phyloP scores from a whole-genome alignment of 2,797 vertebrate genomes.

The Rhynchotus rufescens region DNA sequence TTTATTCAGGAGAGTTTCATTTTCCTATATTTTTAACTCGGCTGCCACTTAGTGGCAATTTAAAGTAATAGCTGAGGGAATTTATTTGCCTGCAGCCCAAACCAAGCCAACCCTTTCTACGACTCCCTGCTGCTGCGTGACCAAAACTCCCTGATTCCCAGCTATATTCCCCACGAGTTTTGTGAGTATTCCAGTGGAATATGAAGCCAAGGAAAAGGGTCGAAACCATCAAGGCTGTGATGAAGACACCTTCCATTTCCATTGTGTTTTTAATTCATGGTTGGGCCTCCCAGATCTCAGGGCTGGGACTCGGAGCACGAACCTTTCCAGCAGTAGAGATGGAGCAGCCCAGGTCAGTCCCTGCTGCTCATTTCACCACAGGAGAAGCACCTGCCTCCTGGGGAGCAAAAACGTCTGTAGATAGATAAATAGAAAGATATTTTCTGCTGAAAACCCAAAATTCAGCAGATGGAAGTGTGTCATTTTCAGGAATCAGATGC shows the following conservation, averaged over 20 bases:
- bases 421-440: rapidly evolving
- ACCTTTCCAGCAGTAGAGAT: neutral
- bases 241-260: rapidly evolving
- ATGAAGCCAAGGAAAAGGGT: neutral
- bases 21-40: constrained; percentile 75
- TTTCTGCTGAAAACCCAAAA: neutral
- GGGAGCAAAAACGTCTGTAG: neutral
- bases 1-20: neutral
- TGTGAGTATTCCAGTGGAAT: neutral
- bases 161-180: neutral
- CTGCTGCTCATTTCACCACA: neutral
- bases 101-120: neutral
- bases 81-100: rapidly evolving
- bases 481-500: neutral
- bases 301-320: neutral
- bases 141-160: neutral
- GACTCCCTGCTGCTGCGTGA: neutral
- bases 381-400: neutral
- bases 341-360: rapidly evolving
- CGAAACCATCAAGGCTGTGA: neutral
- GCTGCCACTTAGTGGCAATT: constrained; percentile 79
- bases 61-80: constrained; percentile 42
- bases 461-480: rapidly evolving
- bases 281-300: neutral
- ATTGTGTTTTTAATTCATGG: rapidly evolving